phyloP scores from a whole-genome alignment of 2,888 invertebrate genomes.

The Byasa hedistus region DNA sequence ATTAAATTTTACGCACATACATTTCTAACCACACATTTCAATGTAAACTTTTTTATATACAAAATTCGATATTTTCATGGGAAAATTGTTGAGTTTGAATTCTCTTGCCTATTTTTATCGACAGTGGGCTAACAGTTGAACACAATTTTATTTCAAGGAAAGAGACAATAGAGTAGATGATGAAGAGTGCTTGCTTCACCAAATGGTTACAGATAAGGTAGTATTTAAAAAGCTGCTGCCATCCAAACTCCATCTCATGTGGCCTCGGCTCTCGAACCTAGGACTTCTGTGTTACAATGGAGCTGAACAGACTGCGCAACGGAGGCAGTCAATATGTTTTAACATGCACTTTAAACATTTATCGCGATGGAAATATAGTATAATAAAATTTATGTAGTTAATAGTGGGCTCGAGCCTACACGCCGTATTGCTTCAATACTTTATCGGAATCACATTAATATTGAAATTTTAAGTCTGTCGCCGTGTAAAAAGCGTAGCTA shows the following conservation, averaged over 20 bases:
- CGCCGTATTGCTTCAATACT: conserved; percentile 15
- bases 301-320: background rate
- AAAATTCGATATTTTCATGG: too few relatives aligned
- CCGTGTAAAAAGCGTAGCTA: conserved; percentile 6
- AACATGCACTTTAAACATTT: background rate
- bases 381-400: conserved; percentile 5
- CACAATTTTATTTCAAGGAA: background rate
- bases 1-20: too few relatives aligned
- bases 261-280: background rate
- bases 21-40: too few relatives aligned
- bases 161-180: background rate
- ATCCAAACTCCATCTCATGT: background rate
- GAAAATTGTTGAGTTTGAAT: too few relatives aligned
- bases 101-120: background rate
- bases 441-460: conserved; percentile 22
- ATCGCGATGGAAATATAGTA: background rate
- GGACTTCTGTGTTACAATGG: too few relatives aligned
- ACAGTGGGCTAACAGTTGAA: background rate
- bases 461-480: conserved; percentile 5
- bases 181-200: background rate
- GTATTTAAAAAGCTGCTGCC: background rate
- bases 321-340: background rate
- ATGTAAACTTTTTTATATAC: too few relatives aligned
- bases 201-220: background rate
- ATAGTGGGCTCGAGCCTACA: conserved; percentile 11